Percentiles rank a stretch among this genome's conserved stretches.
These are phyloP conservation scores for Cephus cinctus DNA, from an alignment of 1,140 invertebrate species.

Conservation along the genomic window DNA sequence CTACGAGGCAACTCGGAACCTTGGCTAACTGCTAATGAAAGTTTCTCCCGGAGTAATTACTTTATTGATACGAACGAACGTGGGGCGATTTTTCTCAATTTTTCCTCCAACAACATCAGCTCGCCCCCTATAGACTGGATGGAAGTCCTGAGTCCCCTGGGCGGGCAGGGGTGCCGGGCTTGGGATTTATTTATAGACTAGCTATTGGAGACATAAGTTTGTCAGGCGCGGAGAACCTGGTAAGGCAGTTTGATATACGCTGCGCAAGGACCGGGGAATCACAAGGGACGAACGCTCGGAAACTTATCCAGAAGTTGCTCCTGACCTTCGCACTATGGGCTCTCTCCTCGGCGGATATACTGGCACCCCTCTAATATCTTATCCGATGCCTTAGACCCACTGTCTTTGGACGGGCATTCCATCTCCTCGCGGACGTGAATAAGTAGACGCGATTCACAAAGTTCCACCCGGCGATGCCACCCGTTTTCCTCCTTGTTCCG, in stretches of 20 bases:
- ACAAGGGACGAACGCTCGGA: conserved; percentile 35
- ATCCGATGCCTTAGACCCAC: neutral
- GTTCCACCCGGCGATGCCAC: conserved; percentile 10
- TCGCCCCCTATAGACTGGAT: no score
- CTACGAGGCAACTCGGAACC: no score
- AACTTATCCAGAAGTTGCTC: conserved; percentile 13
- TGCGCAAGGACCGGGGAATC: conserved; percentile 23
- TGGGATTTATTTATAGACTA: conserved; percentile 46
- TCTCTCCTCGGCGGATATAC: no score
- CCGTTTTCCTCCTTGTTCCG: neutral
- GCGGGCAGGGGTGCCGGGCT: neutral
- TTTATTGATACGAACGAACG: conserved; percentile 48
- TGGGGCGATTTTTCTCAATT: conserved; percentile 49
- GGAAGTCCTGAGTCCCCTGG: no score
- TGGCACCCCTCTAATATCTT: neutral
- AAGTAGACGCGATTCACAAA: conserved; percentile 37
- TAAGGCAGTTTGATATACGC: conserved; percentile 35
- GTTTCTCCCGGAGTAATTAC: conserved; percentile 48
- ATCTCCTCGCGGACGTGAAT: conserved; percentile 33
- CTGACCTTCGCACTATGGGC: conserved; percentile 37
- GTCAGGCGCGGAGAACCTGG: conserved; percentile 32
- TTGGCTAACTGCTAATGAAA: conserved; percentile 47
- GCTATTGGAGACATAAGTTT: conserved; percentile 46
- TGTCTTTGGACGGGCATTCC: no score
- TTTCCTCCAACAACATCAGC: no score